Conservation (phyloP, 2,888 invertebrate genomes). For the Eilema sororculum region DNA sequence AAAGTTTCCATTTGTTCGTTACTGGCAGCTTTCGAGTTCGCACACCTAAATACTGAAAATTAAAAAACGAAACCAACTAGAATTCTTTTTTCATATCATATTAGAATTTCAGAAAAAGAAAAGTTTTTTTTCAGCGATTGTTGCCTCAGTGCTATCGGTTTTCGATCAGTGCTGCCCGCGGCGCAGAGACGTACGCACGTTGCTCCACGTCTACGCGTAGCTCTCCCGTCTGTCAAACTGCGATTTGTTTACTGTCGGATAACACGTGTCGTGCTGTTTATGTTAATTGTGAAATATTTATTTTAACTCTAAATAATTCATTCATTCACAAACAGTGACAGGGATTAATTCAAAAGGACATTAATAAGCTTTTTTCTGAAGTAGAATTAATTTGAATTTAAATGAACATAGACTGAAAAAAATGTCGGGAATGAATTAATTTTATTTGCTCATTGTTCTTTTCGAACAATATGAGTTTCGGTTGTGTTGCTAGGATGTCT, state of each 20-base stretch:
- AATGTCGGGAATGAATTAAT: conserved; percentile 32
- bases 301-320: conserved; percentile 20
- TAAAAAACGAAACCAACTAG: conserved; percentile 17
- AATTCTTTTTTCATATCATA: conserved; percentile 51
- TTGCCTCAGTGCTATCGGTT: conserved; percentile 66
- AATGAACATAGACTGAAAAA: conserved; percentile 35
- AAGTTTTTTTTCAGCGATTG: conserved; percentile 52
- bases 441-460: conserved; percentile 33
- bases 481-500: conserved; percentile 46
- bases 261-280: conserved; percentile 63
- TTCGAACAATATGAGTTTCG: conserved; percentile 34
- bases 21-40: conserved; percentile 16
- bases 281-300: conserved; percentile 32
- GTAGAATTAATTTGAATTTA: conserved; percentile 36
- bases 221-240: conserved; percentile 53
- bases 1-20: conserved; percentile 1
- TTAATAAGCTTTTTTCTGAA: conserved; percentile 41
- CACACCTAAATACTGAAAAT: conserved; percentile 6
- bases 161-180: conserved; percentile 76
- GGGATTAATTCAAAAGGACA: conserved; percentile 40
- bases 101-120: conserved; percentile 30
- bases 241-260: conserved; percentile 65
- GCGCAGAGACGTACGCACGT: conserved; percentile 71
- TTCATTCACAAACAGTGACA: conserved; percentile 28
- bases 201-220: conserved; percentile 39